Base-by-base conservation (phyloP, 2,797 vertebrate genomes). In the Enteromius anoplus region DNA sequence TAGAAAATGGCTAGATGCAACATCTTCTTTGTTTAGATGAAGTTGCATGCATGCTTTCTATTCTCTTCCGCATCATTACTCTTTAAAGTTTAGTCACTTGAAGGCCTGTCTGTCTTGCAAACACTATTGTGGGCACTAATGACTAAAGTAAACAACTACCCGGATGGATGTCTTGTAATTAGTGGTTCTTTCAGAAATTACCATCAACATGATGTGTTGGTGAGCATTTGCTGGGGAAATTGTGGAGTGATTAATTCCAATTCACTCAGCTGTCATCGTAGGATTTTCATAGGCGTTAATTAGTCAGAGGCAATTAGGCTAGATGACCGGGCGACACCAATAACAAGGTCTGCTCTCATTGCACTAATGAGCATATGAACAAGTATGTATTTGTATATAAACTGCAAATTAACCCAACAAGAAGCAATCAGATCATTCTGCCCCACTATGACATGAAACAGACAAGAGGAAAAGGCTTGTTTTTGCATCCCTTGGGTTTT, bases 171-270 rank as follows among this genome's bases (percentile, higher is more conserved):
- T 83, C 80, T 82, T 73, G 70, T 81, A 73, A 85, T 88, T 79
- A 88, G 29, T 2, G 75, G 17, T 80, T 72, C 34, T 71, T 81
- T 88, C 76, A 37, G 29, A 49, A 42, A 72, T 80, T 79, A 69
- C 60, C 68, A 81, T 75, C 49, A 62, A 80, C 42, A 66, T n/a
- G 32, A 79, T 81, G 70, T 81, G n/a, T 77, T 85, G n/a, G 29
- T 26, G 21, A 83, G 65, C 76, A 78, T 86, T 86, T 82, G 64
- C 78, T 83, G 79, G 68, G 75, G 78, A 86, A 71, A 64, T 78
- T 78, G 34, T 70, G 37, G 62, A 81, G 75, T 83, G 79, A 83
- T 88, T 86, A 65, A 82, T 83, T 76, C 53, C 70, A 76, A 78
- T 86, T 83, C 58, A 84, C 53, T 82, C 45, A 70, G 78, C 66